Base-by-base conservation (phyloP, 2,113 vertebrate species). In the Pterocles gutturalis region DNA sequence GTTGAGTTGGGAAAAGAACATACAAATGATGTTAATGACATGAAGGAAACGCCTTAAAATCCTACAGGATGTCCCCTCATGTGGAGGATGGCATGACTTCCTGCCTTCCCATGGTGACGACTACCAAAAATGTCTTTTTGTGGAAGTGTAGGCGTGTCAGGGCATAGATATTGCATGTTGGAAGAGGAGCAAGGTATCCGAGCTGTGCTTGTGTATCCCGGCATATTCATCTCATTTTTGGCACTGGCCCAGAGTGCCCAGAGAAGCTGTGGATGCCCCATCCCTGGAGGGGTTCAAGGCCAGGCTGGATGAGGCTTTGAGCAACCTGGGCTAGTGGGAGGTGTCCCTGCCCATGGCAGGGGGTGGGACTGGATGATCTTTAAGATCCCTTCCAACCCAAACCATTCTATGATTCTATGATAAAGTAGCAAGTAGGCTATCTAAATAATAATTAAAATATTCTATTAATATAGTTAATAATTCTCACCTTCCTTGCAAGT, bases 161-260 rank as follows among this genome's bases (percentile, higher is more conserved):
- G 25, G 34, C 14, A 6, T 25, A 16, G n/a, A 31, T 29, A 8
- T 11, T 82, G 57, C n/a, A 4, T 10, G 13, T 48, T 5, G 25
- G n/a, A 65, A 55, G 38, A 67, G 31, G 48, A n/a, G 17, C 38
- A 20, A 54, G 2, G 34, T 55, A 8, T 22, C 26, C 36, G 36
- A 57, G 15, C 14, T 73, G 26, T 67, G 53, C 13, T 64, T 55
- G 2, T 0, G 13, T 36, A 7, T 43, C 58, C 54, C 8, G 20
- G 7, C 0, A 0, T 22, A 8, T 7, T 70, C 26, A 10, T 33
- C n/a, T 86, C 0, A 0, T 19, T 76, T 93, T 54, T 75, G 41
- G 41, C 13, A 41, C 41, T 41, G 41, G 13, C 41, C 41, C 41
- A 41, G 41, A 13, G 41, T 41, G 41, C 41, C 41, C 41, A 41